phyloP scores from a whole-genome alignment of 2,113 vertebrate species.

The Barbus barbus region DNA sequence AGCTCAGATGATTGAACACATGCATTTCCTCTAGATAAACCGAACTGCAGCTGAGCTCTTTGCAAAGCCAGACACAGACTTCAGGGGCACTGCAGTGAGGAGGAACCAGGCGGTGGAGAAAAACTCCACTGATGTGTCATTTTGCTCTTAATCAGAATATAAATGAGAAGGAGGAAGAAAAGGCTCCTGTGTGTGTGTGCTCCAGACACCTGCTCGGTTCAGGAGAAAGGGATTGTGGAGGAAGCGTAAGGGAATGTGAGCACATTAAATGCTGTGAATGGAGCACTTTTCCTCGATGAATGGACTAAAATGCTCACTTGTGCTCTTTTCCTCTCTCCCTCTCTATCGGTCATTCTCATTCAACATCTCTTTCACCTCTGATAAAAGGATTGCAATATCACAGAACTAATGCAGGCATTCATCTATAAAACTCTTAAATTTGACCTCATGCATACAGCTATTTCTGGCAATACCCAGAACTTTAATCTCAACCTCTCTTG shows the following conservation, averaged over 20 bases:
- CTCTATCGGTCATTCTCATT: conserved; percentile 4
- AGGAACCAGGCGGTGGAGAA: conserved; percentile 1
- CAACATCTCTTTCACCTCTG: conserved; percentile 21
- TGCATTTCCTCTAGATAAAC: neutral
- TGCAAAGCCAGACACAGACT: neutral
- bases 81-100: neutral
- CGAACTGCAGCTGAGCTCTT: conserved; percentile 24
- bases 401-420: conserved; percentile 12
- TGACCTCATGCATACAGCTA: conserved; percentile 13
- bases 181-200: conserved; percentile 10
- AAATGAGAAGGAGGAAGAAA: conserved; percentile 28
- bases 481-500: neutral
- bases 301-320: conserved; percentile 36
- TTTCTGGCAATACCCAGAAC: neutral
- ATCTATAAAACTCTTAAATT: conserved; percentile 24
- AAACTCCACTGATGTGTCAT: conserved; percentile 37
- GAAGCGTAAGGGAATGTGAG: conserved; percentile 38
- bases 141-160: conserved; percentile 41
- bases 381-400: conserved; percentile 22
- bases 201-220: conserved; percentile 37
- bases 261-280: conserved; percentile 59
- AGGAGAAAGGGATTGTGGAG: conserved; percentile 25
- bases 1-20: conserved; percentile 8
- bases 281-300: conserved; percentile 24
- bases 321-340: conserved; percentile 37